Percentiles rank a stretch among this genome's conserved stretches.
Evolutionary conservation across 2,888 invertebrate genomes (phyloP).

Genomic region (Synergus japonicus): DNA sequence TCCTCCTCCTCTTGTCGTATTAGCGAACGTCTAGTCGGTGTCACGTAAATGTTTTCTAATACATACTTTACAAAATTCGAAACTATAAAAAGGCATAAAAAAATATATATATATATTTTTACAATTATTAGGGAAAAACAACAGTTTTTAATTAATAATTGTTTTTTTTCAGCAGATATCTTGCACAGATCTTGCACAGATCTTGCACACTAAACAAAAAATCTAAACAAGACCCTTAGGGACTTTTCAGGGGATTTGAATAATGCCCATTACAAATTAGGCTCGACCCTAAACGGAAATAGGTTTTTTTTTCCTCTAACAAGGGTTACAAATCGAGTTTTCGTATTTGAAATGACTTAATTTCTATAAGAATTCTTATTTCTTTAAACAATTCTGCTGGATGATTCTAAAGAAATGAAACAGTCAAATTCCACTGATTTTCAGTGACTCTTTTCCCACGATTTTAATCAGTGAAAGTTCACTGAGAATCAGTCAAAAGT

Average conservation of each 20-base stretch:
- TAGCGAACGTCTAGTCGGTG: slow-evolving; percentile 52
- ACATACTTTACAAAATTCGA: not conserved
- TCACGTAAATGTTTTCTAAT: slow-evolving; percentile 13
- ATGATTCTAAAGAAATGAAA: no score
- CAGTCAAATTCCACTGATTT: no score
- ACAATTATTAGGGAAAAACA: not conserved
- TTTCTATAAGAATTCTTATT: not conserved
- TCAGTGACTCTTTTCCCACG: no score
- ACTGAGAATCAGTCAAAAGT: no score
- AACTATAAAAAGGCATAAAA: not conserved
- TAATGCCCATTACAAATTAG: slow-evolving; percentile 13
- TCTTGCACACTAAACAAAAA: not conserved
- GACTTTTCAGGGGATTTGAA: not conserved
- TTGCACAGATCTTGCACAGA: not conserved
- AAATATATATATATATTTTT: not conserved
- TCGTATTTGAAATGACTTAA: slow-evolving; percentile 11
- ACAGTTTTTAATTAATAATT: not conserved
- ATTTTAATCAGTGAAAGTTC: no score
- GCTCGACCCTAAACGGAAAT: not conserved
- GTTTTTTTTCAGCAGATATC: not conserved
- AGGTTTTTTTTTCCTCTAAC: not conserved
- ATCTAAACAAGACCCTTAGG: slow-evolving; percentile 6
- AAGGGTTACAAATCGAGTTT: not conserved
- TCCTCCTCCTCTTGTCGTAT: slow-evolving; percentile 54
- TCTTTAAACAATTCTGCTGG: not conserved